Base-by-base conservation (phyloP, 2,797 vertebrate genomes). In the Rachycentron canadum region DNA sequence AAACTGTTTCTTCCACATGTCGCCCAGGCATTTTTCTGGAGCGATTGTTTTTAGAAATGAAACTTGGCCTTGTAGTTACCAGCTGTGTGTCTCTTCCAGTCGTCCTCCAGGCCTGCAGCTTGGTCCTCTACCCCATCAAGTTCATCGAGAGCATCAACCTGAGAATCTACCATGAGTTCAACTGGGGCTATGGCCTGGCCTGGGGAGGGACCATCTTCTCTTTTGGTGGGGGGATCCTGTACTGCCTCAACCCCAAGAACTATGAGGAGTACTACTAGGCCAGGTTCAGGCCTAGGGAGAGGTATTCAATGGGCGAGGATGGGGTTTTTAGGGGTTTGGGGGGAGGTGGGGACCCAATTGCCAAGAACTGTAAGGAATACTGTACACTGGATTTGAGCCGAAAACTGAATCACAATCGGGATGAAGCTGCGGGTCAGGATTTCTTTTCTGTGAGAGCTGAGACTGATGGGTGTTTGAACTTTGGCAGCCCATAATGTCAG, bases 141-240 rank as follows among this genome's bases (percentile, higher is more conserved):
- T 99, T 99, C 94, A 99, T 99, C 12, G 97, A 99, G 95, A 98
- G 96, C 19, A 96, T 98, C 95, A 99, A 96, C 94, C 94, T 99
- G 94, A 97, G 97, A 95, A 98, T 99, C 96, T 99, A 99, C 90
- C 98, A 99, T 64, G 98, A 99, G 95, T 99, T 99, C 95, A 99
- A 99, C 93, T 99, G 98, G 98, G 98, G 98, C 75, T 99, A 99
- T 65, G 98, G 98, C 86, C 94, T 99, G 91, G 98, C 97, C 8
- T 99, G 98, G 98, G 98, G 98, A 23, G 97, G 97, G 61, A 99
- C 98, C 95, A 99, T 99, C 95, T 99, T 99, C 94, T 98, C 98
- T 12, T 98, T 99, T 74, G 98, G 98, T 32, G 98, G 97, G 82
- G 98, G 97, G 82, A 96, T 99, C 89, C 97, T 99, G 89, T 98